Base-by-base conservation (phyloP, 2,113 vertebrate genomes). In the Cygnus atratus region DNA sequence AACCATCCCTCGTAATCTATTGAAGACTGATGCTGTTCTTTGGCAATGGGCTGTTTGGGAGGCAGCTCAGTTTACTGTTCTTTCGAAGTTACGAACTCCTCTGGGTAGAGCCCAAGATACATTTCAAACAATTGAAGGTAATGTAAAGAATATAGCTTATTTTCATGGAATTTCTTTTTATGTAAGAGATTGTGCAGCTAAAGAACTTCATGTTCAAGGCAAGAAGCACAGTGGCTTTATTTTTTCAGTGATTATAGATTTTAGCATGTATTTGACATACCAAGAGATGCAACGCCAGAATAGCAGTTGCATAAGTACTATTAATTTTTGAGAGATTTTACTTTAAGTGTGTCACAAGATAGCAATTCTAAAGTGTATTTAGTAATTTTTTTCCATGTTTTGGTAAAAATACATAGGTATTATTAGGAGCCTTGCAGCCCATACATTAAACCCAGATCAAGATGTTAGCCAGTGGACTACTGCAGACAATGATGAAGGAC, bases 1-100 rank as follows among this genome's bases (percentile, higher is more conserved):
- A 82, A 93, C 98, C 31, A 98, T 99, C 95, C 98, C 99, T 13
- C 98, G 98, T 19, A 98, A 98, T 24, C 98, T 99, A 50, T 68
- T 99, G 73, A 99, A 99, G 97, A 99, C 98, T 0, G 99, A 99
- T 95, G 99, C 98, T 11, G 98, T 99, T 62, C 98, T 99, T 29
- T 99, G 99, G 99, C 99, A 99, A n/a, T 99, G 99, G 99, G 99
- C 99, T 18, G 98, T 99, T 37, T 99, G 99, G 99, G 99, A 99
- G 96, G 99, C 99, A 7, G 99, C 99, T 17, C 99, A 99, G 96
- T 99, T 99, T 95, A 99, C 99, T 5, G 99, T 99, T 14, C 98
- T 99, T 75, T 99, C 99, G 3, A 99, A 99, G 96, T 96, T 99
- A 31, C 97, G 99, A 62, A 99, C 99, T 2, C 99, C 99, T 3